Evolutionary conservation across 2,797 vertebrate species (phyloP), one percentile per base, ranked within the genome.

Genomic region (Masticophis lateralis): DNA sequence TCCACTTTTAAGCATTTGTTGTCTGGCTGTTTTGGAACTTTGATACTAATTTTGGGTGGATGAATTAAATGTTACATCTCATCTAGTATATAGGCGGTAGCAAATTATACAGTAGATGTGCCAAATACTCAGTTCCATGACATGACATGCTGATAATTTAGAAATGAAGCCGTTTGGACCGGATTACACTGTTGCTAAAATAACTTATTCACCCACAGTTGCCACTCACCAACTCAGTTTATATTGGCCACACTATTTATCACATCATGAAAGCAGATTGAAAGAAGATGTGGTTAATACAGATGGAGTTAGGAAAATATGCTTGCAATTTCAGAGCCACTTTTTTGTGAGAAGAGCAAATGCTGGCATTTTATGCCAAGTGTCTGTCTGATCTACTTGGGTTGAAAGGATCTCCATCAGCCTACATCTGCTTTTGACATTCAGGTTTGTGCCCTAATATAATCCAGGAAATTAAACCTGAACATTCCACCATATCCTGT

Each of bases 401-500:
- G 0, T 55, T 92, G 12, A 4, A 0, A 95, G 69, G 43, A 95
- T 14, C 92, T 93, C 88, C 89, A 90, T 57, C 28, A 20, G 20
- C 56, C 79, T 51, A 10, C 56, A 28, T 88, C 79, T 86, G 59
- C 27, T 87, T 86, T 28, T 79, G 43, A 20, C 83, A 83, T 95
- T 93, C 87, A 0, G 0, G 92, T 95, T 93, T 95, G 91, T 91
- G 95, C 91, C 91, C 93, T 63, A 95, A 95, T 95, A 63, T 91
- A 94, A 92, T 95, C 92, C 91, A 32, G 14, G 74, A 94, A 94
- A 0, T 0, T 92, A 95, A 96, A 97, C 92, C 53, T 0, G 0
- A 97, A 96, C 86, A 96, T 97, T 97, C 95, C 94, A 95, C 88
- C 92, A 92, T 94, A 93, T 95, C 93, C 96, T 94, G 27, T 88